Conservation (phyloP, 2,797 vertebrate species). For the Fringilla coelebs region DNA sequence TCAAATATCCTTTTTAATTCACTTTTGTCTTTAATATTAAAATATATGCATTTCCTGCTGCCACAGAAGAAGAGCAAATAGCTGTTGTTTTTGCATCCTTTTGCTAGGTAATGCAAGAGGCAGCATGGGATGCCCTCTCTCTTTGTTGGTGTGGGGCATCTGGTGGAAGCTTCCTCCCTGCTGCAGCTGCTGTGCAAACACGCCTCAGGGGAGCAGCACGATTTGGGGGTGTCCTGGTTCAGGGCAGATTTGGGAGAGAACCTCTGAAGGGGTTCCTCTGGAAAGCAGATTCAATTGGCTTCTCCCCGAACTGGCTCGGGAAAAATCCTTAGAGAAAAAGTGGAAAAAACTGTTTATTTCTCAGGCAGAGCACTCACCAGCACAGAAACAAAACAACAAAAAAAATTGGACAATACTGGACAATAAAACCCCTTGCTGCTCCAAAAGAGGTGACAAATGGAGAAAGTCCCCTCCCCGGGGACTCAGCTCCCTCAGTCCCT, state of each 20-base stretch:
- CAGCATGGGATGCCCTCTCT: fast-evolving
- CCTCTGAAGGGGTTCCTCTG: background rate
- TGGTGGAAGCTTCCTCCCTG: background rate
- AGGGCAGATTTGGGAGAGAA: background rate
- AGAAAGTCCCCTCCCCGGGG: background rate
- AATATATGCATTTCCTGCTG: background rate
- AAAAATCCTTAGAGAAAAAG: background rate
- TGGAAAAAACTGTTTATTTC: background rate
- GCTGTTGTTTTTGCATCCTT: background rate
- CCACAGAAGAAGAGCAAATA: background rate
- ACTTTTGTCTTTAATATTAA: background rate
- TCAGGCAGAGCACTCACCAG: background rate
- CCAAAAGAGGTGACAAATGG: background rate
- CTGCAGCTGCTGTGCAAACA: fast-evolving
- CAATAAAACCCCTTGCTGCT: background rate
- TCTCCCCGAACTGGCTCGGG: background rate
- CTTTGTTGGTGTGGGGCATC: too few relatives aligned
- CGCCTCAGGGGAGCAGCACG: fast-evolving
- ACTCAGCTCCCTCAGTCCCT: background rate
- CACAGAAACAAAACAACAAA: background rate
- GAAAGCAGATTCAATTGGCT: background rate
- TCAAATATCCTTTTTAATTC: background rate
- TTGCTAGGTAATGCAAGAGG: too few relatives aligned
- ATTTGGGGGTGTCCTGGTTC: background rate
- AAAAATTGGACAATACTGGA: background rate